Percentiles rank a stretch among this genome's conserved stretches.
These are phyloP conservation scores for Drosophila subobscura DNA, from an alignment of 1,140 invertebrate species.

Conservation along the genomic window DNA sequence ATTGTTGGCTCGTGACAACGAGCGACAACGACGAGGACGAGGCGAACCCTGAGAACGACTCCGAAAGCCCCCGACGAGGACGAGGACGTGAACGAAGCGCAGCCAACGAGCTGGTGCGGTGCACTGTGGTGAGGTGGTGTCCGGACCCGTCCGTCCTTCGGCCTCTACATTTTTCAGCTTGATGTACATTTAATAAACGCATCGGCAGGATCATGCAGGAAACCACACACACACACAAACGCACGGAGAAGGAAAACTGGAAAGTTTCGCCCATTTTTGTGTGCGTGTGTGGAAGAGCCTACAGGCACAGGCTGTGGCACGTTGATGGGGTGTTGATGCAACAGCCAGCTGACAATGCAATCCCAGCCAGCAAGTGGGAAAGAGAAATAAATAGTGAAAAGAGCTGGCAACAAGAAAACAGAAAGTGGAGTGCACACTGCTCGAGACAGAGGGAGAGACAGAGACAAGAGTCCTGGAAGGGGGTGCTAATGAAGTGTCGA, in stretches of 20 bases:
- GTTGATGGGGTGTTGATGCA: too few species aligned
- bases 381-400: too few species aligned
- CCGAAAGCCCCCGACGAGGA: slow-evolving; percentile 5
- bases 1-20: slow-evolving; percentile 50
- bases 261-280: slow-evolving; percentile 5
- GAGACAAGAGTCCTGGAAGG: too few species aligned
- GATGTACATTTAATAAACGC: slow-evolving; percentile 61
- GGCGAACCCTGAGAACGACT: slow-evolving; percentile 2
- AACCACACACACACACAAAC: slow-evolving; percentile 17
- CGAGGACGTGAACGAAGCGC: slow-evolving; percentile 17
- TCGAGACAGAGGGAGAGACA: too few species aligned
- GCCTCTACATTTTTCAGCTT: slow-evolving; percentile 49
- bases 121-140: neutral
- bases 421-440: too few species aligned
- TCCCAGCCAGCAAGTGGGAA: too few species aligned
- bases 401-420: too few species aligned
- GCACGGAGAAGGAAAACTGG: slow-evolving; percentile 50
- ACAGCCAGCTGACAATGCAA: too few species aligned
- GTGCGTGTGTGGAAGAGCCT: too few species aligned
- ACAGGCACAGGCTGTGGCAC: too few species aligned
- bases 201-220: slow-evolving; percentile 11
- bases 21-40: slow-evolving; percentile 24
- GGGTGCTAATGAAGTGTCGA: too few species aligned
- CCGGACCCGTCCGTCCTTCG: neutral
- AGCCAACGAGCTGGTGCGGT: slow-evolving; percentile 4